Evolutionary conservation across 2,888 invertebrate species (phyloP), one percentile per base, ranked within the genome.

Genomic region (Ormyrus thymus): DNA sequence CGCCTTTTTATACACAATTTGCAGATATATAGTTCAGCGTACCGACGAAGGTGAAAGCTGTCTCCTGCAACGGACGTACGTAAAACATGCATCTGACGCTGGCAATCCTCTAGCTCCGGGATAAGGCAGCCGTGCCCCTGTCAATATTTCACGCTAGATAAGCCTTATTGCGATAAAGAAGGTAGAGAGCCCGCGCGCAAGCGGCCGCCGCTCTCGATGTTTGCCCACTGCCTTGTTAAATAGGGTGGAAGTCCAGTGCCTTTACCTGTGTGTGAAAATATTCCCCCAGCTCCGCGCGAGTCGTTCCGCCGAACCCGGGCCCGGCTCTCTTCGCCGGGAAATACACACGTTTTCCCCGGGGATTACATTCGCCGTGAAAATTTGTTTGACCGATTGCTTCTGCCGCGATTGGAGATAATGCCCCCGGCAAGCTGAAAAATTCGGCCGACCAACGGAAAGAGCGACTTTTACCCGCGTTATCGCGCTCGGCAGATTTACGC

Each of bases 121-220:
- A 79, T 79, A 79, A 79, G 76, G 70, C 80, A 48, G 48, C 51
- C 15, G 70, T 59, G 43, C 76, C 59, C 78, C 78, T 78, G 81
- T 81, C 81, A 81, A 81, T 81, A 81, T 81, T 78, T 81, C 81
- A 81, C 77, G 80, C 77, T 71, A 74, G 80, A 80, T 80, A 80
- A 80, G 71, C 77, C 77, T 80, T 75, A 80, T 80, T 77, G 80
- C 77, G 77, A 80, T 80, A 77, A 80, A 80, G 77, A 73, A 77
- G 74, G 70, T 70, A 61, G 45, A 51, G 29, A 29, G 64, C 46
- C 64, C 64, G 76, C n/a, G 56, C 15, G 50, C n/a, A n/a, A n/a
- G 56, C 29, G 3, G 29, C 29, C 29, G 29, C 4, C 29, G 29
- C 15, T 11, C 59, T 43, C 61, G 58, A 58, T 59, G 69, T 73